Evolutionary conservation across 2,797 vertebrate species (phyloP).

Genomic region (Chloroceryle inda): DNA sequence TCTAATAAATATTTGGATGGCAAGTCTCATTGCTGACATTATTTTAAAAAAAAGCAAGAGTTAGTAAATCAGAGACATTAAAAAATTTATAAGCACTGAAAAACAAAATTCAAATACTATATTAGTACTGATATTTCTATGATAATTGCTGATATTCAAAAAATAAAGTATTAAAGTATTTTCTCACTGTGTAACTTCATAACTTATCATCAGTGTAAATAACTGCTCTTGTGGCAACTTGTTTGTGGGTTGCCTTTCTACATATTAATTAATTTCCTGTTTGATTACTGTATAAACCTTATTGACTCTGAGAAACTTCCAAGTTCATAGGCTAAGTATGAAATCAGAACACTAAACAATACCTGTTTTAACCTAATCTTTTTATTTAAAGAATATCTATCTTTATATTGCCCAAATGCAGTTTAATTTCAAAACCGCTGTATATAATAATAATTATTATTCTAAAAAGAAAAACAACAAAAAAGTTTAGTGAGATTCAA

Average conservation of each 20-base stretch:
- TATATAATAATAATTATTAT: not conserved
- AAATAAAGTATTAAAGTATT: not conserved
- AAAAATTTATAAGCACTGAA: not conserved
- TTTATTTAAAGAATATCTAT: not conserved
- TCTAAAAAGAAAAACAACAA: not conserved
- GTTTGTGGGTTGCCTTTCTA: not conserved
- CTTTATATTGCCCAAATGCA: not conserved
- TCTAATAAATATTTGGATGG: not conserved
- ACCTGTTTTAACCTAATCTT: not conserved
- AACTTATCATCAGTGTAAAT: not conserved
- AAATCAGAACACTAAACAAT: not conserved
- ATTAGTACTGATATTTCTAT: not conserved
- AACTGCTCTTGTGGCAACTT: not conserved
- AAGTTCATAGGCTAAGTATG: not conserved
- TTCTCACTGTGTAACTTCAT: not conserved
- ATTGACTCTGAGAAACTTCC: not conserved
- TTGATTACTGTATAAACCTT: not conserved
- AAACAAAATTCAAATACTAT: constrained; percentile 47
- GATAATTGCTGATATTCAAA: not conserved
- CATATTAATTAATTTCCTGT: not conserved
- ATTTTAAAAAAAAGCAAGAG: constrained; percentile 32
- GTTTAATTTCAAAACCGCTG: not conserved
- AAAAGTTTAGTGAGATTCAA: not conserved
- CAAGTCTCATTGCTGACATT: not conserved
- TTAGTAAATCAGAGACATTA: not conserved